A percentile compares a stretch with the other conserved stretches of the same genome.
Evolutionary conservation across 2,888 invertebrate species (phyloP).

Genomic region (Euzetes globulus): DNA sequence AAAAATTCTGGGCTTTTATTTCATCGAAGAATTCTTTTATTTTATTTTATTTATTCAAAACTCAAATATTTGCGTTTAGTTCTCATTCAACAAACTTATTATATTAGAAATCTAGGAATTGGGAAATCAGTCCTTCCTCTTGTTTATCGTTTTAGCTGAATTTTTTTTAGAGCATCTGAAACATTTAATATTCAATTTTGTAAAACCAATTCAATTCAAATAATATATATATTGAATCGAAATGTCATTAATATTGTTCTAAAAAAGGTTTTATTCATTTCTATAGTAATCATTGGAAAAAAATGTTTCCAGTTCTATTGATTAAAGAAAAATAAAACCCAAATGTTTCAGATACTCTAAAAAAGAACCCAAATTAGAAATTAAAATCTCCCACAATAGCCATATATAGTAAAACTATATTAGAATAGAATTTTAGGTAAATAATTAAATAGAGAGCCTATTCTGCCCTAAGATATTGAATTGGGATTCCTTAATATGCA

Average conservation of each 20-base stretch:
- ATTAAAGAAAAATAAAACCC: too few species aligned
- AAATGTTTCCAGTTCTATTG: too few species aligned
- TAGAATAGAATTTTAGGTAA: constrained; percentile 22
- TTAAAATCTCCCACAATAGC: not conserved
- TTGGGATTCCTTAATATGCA: constrained; percentile 24
- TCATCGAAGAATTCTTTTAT: not conserved
- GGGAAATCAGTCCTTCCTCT: not conserved
- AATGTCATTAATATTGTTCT: too few species aligned
- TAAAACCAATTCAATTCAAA: too few species aligned
- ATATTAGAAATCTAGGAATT: not conserved
- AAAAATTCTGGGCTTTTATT: not conserved
- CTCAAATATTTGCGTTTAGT: not conserved
- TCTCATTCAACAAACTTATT: not conserved
- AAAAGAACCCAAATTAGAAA: too few species aligned
- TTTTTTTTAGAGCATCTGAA: too few species aligned
- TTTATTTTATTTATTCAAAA: not conserved
- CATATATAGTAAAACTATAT: not conserved
- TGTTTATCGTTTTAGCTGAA: not conserved
- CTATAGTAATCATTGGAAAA: too few species aligned
- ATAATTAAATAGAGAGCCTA: constrained; percentile 29
- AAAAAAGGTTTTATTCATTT: too few species aligned
- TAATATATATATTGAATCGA: too few species aligned
- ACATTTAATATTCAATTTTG: too few species aligned
- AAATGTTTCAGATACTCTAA: too few species aligned
- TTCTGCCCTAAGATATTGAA: constrained; percentile 25